Evolutionary conservation across 2,888 invertebrate species (phyloP), one percentile per base, ranked within the genome.

Genomic region (Phaonia tiefii): DNA sequence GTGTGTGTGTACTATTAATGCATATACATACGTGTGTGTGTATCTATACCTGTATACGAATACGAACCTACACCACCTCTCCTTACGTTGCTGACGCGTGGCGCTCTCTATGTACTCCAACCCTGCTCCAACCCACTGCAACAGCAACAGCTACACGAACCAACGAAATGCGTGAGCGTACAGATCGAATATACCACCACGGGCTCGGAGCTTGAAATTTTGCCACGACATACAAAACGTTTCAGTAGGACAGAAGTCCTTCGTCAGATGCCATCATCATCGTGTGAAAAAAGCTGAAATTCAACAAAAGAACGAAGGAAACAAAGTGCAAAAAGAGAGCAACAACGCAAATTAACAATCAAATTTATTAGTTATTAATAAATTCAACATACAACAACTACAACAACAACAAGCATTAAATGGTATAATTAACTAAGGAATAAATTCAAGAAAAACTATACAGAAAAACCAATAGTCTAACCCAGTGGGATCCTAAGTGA

Each of bases 231-330:
- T 78, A 75, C 76, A 70, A 72, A 80, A 79, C 84, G 80, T 72
- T 87, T 89, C 89, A 89, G 89, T 89, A 88, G 89, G 89, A 88
- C 89, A 87, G 74, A 89, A 90, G 90, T 90, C 89, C 89, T 89
- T 90, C 89, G 89, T 88, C 88, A 88, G 89, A 89, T 89, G 89
- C 86, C 89, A 88, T 78, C 80, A 80, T 78, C 80, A 80, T 85
- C 88, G 89, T 87, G 86, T 86, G 83, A 83, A 71, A 67, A 49
- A 60, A 72, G 11, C 46, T 42, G 39, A 73, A 63, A 63, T 39
- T 7, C 49, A 37, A 44, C 63, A 69, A 58, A 73, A 72, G 39
- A 46, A 63, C 74, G 58, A 54, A 63, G 5, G 39, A 71, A 56
- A 71, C 22, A 15, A 25, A 66, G 25, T 20, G 11, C n/a, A 15